phyloP scores from a whole-genome alignment of 2,888 invertebrate species.

The Carterocephalus palaemon region DNA sequence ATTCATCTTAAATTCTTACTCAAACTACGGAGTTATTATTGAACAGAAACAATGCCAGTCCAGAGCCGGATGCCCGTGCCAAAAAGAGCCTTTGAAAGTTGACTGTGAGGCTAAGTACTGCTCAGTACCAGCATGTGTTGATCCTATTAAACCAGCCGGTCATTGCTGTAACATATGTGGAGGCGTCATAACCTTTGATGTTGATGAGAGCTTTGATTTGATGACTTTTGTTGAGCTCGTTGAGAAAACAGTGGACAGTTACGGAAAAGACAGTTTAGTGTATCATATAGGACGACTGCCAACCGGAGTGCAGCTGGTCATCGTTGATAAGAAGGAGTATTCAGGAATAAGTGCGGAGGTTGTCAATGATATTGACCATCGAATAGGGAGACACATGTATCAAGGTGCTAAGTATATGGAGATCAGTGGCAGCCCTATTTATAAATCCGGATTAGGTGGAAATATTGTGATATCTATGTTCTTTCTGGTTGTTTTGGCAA shows the following conservation, averaged over 20 bases:
- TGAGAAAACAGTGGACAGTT: slow-evolving; percentile 40
- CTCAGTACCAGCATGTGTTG: slow-evolving; percentile 47
- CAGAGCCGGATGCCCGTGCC: slow-evolving; percentile 61
- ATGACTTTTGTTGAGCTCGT: slow-evolving; percentile 48
- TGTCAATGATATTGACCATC: slow-evolving; percentile 45
- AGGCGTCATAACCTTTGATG: slow-evolving; percentile 49
- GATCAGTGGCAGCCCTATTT: slow-evolving; percentile 57
- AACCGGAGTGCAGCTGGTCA: slow-evolving; percentile 52
- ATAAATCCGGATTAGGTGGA: slow-evolving; percentile 46
- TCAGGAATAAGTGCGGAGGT: slow-evolving; percentile 54
- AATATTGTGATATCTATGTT: slow-evolving; percentile 61
- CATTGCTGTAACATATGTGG: slow-evolving; percentile 69
- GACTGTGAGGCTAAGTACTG: slow-evolving; percentile 59
- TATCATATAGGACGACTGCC: slow-evolving; percentile 54
- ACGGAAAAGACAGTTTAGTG: slow-evolving; percentile 40
- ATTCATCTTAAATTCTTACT: slow-evolving; percentile 43
- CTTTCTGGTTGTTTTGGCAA: slow-evolving; percentile 47
- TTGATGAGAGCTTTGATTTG: slow-evolving; percentile 51
- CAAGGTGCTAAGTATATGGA: slow-evolving; percentile 41
- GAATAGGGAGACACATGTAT: slow-evolving; percentile 45
- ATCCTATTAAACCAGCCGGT: slow-evolving; percentile 59
- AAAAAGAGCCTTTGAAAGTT: slow-evolving; percentile 42
- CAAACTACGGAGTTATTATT: slow-evolving; percentile 38
- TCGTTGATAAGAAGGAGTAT: slow-evolving; percentile 59
- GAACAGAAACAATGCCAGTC: slow-evolving; percentile 36